These are phyloP conservation scores for Ophioderma brevispina DNA, from an alignment of 35 echinoderm and acorn worm species.

Conservation along the genomic window DNA sequence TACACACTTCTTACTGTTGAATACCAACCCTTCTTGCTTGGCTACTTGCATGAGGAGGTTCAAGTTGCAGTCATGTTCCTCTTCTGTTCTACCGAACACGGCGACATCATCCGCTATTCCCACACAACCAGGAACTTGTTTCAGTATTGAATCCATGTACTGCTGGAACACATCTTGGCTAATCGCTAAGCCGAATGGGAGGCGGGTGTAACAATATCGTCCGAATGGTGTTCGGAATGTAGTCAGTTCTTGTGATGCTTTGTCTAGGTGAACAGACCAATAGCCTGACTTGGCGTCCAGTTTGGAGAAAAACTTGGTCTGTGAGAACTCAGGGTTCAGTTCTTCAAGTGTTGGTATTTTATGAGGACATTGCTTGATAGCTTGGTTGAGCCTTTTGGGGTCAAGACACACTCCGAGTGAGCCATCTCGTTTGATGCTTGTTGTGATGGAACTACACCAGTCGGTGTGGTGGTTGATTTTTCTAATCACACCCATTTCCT, in stretches of 20 bases:
- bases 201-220: conserved; percentile 34
- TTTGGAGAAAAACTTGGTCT: conserved; percentile 32
- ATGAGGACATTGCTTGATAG: conserved; percentile 53
- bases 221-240: conserved; percentile 60
- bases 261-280: conserved; percentile 27
- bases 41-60: not conserved
- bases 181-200: conserved; percentile 52
- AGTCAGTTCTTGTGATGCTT: too few relatives aligned
- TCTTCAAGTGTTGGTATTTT: too few relatives aligned
- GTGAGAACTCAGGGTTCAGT: too few relatives aligned
- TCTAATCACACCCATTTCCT: conserved; percentile 33
- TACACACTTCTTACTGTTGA: not conserved
- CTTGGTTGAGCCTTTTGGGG: conserved; percentile 62
- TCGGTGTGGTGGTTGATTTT: conserved; percentile 18
- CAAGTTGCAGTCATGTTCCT: conserved; percentile 33
- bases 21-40: not conserved
- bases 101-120: conserved; percentile 53
- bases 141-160: conserved; percentile 51
- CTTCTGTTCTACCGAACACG: conserved; percentile 28
- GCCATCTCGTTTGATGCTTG: conserved; percentile 40
- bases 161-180: conserved; percentile 69
- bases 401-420: conserved; percentile 62
- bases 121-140: too few relatives aligned
- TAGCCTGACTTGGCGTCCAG: conserved; percentile 60
- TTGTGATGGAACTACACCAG: conserved; percentile 52